Evolutionary conservation across 2,888 invertebrate species (phyloP), one percentile per base, ranked within the genome.

Genomic region (Odontothrips loti): DNA sequence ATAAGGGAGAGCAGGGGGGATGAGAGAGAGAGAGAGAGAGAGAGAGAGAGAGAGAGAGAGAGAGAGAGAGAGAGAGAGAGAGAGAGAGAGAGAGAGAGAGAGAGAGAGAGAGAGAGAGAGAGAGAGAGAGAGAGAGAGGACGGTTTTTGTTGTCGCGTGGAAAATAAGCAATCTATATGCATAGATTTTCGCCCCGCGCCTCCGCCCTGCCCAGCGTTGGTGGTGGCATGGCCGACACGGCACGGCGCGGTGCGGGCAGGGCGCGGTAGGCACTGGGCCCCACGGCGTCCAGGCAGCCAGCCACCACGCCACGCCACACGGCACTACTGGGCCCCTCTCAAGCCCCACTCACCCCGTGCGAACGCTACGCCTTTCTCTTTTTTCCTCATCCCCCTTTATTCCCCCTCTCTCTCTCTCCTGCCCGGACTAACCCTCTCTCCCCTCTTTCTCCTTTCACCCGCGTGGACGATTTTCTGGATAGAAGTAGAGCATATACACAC

Each of bases 121-220:
- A 58, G 58, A 58, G 68, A 75, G 68, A 75, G 68, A n/a, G 68
- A 75, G 27, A 27, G 23, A 75, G 68, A 75, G 68, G 68, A 75
- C 68, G 68, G 68, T 75, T 75, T 75, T 75, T 75, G 68, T 75
- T 75, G 68, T 75, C 68, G 68, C 68, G 68, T 75, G 87, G 87
- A 88, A 89, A 89, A 89, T 88, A 89, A 88, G 88, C 89, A 89
- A 89, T 89, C 89, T 89, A 89, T 89, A 89, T 89, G 89, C 89
- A 89, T 88, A 87, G 87, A 85, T 85, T 84, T 84, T 83, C 82
- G 87, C 84, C 84, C 83, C 82, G 68, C 68, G 68, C 68, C 27
- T 75, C 58, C 11, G 68, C 68, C 27, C 15, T n/a, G 63, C 63
- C 51, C 34, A 43, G 51, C 15, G 51, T 10, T 63, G 20, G n/a